phyloP scores from a whole-genome alignment of 2,797 vertebrate genomes.

The Triplophysa bombifrons region DNA sequence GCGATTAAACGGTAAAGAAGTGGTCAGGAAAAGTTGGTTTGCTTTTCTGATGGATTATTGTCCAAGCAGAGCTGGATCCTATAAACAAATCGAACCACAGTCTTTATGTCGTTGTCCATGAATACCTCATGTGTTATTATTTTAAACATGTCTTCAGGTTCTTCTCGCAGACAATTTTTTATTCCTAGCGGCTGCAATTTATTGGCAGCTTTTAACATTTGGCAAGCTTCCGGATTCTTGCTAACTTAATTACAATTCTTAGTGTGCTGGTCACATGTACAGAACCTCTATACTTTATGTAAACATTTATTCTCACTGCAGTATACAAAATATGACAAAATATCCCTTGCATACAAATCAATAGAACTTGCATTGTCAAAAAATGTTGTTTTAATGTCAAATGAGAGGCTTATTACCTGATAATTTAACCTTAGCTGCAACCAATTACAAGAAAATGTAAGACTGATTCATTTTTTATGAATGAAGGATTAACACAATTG shows the following conservation, averaged over 20 bases:
- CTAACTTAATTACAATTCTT: background rate
- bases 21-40: background rate
- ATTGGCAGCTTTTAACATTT: constrained; percentile 3
- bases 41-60: constrained; percentile 14
- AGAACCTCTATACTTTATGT: background rate
- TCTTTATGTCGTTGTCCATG: background rate
- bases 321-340: background rate
- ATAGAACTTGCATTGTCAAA: background rate
- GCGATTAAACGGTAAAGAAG: background rate
- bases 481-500: constrained; percentile 48
- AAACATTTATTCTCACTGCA: background rate
- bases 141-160: background rate
- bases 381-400: background rate
- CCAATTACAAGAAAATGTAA: constrained; percentile 72
- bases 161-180: background rate
- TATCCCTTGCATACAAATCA: background rate
- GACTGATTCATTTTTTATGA: constrained; percentile 68
- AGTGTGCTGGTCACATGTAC: background rate
- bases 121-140: background rate
- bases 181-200: background rate
- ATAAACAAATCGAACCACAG: background rate
- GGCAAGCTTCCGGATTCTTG: background rate
- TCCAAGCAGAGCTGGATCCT: constrained; percentile 5
- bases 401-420: constrained; percentile 9
- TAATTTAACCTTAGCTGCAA: constrained; percentile 71